A percentile compares a stretch with the other conserved stretches of the same genome.
Evolutionary conservation across 1,140 invertebrate genomes (phyloP).

Genomic region (Lycorma delicatula): DNA sequence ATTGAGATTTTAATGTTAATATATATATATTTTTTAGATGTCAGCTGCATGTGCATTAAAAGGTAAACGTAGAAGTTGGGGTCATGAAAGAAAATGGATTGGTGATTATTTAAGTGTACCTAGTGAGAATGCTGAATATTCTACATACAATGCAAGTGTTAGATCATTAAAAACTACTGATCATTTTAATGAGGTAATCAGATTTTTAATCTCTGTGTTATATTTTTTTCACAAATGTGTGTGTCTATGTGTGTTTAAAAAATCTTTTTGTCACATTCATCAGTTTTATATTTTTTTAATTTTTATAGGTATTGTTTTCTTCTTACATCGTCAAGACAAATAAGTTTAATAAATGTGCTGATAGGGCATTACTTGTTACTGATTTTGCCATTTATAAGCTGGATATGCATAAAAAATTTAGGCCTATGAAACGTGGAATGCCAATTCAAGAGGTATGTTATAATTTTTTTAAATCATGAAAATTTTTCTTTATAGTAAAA

Average conservation of each 20-base stretch:
- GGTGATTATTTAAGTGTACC: constrained; percentile 81
- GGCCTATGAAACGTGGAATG: constrained; percentile 74
- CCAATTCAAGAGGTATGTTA: constrained; percentile 68
- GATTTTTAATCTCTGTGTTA: constrained; percentile 24
- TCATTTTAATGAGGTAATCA: constrained; percentile 52
- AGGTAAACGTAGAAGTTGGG: constrained; percentile 70
- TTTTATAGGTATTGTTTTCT: constrained; percentile 45
- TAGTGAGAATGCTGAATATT: constrained; percentile 65
- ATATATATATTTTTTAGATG: constrained; percentile 58
- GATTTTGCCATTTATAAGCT: constrained; percentile 84
- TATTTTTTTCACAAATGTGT: too few relatives aligned
- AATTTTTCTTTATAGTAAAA: too few relatives aligned
- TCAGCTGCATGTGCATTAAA: constrained; percentile 67
- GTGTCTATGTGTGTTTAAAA: constrained; percentile 24
- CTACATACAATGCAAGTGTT: constrained; percentile 58
- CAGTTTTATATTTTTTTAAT: constrained; percentile 1
- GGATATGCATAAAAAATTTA: constrained; percentile 78
- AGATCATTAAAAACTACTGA: constrained; percentile 62
- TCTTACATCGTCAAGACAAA: constrained; percentile 50
- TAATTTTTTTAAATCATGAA: too few relatives aligned
- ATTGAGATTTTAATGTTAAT: too few relatives aligned
- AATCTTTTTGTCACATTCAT: constrained; percentile 13
- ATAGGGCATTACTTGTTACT: constrained; percentile 81
- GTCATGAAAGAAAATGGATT: constrained; percentile 74
- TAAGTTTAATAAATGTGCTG: constrained; percentile 78